Percentiles rank a stretch among this genome's conserved stretches.
phyloP scores from a whole-genome alignment of 30 jellyfish, hydroid and myxozoan species.

The Haliclystus octoradiatus region DNA sequence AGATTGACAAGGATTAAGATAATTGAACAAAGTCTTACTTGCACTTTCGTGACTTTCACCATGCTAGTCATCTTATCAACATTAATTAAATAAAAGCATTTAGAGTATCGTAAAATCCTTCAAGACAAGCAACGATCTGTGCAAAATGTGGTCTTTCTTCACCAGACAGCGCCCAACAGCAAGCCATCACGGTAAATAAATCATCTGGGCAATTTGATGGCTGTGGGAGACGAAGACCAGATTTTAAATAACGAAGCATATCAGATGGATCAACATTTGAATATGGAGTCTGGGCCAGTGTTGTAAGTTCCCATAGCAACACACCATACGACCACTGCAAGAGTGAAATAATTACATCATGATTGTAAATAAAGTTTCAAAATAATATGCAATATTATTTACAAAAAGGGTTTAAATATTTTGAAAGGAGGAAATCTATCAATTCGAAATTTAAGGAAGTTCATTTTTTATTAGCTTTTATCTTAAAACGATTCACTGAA shows the following conservation, averaged over 20 bases:
- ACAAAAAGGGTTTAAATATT: too few relatives aligned
- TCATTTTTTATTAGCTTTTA: too few relatives aligned
- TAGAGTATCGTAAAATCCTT: constrained; percentile 63
- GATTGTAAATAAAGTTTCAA: too few relatives aligned
- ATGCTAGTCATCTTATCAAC: too few relatives aligned
- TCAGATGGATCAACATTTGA: constrained; percentile 93
- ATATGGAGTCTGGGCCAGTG: constrained; percentile 92
- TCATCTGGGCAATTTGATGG: constrained; percentile 97
- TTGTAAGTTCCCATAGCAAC: constrained; percentile 74
- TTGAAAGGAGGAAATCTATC: too few relatives aligned
- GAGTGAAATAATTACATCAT: neutral
- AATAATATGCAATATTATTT: too few relatives aligned
- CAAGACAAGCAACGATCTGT: constrained; percentile 83
- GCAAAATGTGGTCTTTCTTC: constrained; percentile 90
- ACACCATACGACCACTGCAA: constrained; percentile 97
- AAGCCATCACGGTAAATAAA: constrained; percentile 92
- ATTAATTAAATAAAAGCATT: constrained; percentile 83
- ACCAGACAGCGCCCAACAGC: constrained; percentile 98
- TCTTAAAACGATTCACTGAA: too few relatives aligned
- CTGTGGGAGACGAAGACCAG: constrained; percentile 90
- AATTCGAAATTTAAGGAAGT: too few relatives aligned
- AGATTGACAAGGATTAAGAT: too few relatives aligned
- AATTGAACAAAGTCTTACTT: too few relatives aligned
- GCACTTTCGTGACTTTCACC: too few relatives aligned
- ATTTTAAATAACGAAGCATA: constrained; percentile 79